phyloP scores from a whole-genome alignment of 2,113 vertebrate species.

The Cyanoderma ruficeps region DNA sequence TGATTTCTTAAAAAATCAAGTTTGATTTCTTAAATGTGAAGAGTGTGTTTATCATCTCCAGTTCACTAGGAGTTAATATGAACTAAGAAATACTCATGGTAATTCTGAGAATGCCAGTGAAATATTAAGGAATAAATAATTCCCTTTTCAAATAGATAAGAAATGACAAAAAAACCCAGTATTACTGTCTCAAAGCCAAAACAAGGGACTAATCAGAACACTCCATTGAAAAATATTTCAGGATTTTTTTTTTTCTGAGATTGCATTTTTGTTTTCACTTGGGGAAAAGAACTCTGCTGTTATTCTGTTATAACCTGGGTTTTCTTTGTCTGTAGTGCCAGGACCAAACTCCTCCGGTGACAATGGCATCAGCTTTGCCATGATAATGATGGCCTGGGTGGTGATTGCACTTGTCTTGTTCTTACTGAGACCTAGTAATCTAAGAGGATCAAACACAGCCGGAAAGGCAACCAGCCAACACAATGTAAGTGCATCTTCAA shows the following conservation, averaged over 20 bases:
- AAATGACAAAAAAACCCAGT: background rate
- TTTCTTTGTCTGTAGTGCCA: constrained; percentile 81
- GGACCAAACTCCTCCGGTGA: constrained; percentile 81
- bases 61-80: background rate
- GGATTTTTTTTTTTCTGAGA: background rate
- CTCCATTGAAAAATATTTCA: background rate
- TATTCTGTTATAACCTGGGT: background rate
- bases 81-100: background rate
- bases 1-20: background rate
- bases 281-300: background rate
- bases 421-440: constrained; percentile 86
- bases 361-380: constrained; percentile 83
- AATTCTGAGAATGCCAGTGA: background rate
- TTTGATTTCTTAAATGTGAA: background rate
- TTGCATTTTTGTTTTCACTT: background rate
- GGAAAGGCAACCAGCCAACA: constrained; percentile 84
- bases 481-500: constrained; percentile 78
- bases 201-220: background rate
- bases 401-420: constrained; percentile 89
- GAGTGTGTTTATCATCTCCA: background rate
- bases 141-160: background rate
- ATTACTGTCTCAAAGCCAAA: background rate
- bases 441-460: constrained; percentile 79
- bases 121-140: background rate
- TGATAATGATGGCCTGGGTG: constrained; percentile 93